These are phyloP conservation scores for Ophion slaviceki DNA, from an alignment of 2,888 invertebrate genomes.

Conservation along the genomic window DNA sequence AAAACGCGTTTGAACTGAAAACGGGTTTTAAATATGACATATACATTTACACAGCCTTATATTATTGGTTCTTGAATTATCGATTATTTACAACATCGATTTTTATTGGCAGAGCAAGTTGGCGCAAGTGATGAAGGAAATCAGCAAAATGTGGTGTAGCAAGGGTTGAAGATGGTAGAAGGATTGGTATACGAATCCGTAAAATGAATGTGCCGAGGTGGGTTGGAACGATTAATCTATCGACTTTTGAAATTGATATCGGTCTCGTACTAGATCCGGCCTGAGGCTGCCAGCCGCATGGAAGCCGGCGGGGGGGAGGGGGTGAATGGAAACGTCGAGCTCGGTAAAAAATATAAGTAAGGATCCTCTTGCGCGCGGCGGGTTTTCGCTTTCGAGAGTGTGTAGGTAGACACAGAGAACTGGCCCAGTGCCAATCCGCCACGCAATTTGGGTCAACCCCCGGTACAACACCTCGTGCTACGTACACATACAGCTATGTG, in stretches of 20 bases:
- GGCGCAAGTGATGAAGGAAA: conserved; percentile 15
- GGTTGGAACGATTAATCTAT: conserved; percentile 74
- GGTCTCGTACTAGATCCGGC: conserved; percentile 57
- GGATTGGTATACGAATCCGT: conserved; percentile 41
- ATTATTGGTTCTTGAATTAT: background rate
- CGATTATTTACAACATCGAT: conserved; percentile 25
- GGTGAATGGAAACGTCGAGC: conserved; percentile 49
- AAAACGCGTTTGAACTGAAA: too few relatives aligned
- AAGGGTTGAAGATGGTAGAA: conserved; percentile 18
- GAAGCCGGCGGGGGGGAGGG: conserved; percentile 61
- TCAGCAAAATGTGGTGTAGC: conserved; percentile 17
- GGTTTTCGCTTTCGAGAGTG: conserved; percentile 61
- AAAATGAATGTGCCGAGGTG: conserved; percentile 54
- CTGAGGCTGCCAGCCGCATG: conserved; percentile 16
- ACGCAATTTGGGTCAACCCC: conserved; percentile 78
- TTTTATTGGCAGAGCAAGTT: background rate
- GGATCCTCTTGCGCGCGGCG: conserved; percentile 49
- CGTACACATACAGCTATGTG: background rate
- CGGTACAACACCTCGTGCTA: conserved; percentile 29
- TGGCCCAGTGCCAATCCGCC: conserved; percentile 78
- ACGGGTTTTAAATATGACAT: background rate
- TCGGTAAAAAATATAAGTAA: conserved; percentile 65
- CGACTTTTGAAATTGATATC: conserved; percentile 74
- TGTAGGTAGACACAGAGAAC: conserved; percentile 74
- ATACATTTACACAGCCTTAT: background rate